Conservation (phyloP, 2,797 vertebrate species). For the Hyperoplus lanceolatus region DNA sequence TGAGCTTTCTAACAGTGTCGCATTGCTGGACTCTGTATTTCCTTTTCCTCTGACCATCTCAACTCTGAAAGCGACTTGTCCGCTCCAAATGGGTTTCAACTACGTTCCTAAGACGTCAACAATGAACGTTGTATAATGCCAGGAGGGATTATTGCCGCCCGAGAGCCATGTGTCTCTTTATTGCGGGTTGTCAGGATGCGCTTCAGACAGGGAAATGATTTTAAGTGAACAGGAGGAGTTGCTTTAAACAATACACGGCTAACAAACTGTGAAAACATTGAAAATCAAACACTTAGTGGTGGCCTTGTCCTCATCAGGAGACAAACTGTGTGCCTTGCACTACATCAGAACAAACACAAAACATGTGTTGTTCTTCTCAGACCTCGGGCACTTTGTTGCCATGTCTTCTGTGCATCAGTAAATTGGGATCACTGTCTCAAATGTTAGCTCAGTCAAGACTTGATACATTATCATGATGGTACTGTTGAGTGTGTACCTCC, state of each 20-base stretch:
- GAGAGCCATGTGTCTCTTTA: slow-evolving; percentile 13
- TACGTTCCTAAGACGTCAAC: slow-evolving; percentile 21
- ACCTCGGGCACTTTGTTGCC: neutral
- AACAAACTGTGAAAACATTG: slow-evolving; percentile 24
- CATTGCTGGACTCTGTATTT: slow-evolving; percentile 27
- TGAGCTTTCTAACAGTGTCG: slow-evolving; percentile 28
- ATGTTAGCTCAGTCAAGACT: neutral
- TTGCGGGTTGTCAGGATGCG: slow-evolving; percentile 38
- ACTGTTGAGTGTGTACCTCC: neutral
- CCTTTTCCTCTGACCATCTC: slow-evolving; percentile 3
- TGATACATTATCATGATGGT: neutral
- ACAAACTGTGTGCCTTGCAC: neutral
- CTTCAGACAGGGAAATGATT: slow-evolving; percentile 35
- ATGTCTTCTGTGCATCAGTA: neutral
- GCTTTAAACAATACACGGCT: slow-evolving; percentile 12
- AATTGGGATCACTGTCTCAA: neutral
- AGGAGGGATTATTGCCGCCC: slow-evolving; percentile 21
- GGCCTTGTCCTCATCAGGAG: neutral
- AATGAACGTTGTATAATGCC: slow-evolving; percentile 7
- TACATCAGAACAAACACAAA: neutral
- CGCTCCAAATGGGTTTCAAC: neutral
- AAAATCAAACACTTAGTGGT: slow-evolving; percentile 4
- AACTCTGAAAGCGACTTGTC: slow-evolving; percentile 24
- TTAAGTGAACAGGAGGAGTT: slow-evolving; percentile 20
- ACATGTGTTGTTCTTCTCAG: neutral